phyloP scores from a whole-genome alignment of 2,113 vertebrate genomes.

The Alouatta palliata region DNA sequence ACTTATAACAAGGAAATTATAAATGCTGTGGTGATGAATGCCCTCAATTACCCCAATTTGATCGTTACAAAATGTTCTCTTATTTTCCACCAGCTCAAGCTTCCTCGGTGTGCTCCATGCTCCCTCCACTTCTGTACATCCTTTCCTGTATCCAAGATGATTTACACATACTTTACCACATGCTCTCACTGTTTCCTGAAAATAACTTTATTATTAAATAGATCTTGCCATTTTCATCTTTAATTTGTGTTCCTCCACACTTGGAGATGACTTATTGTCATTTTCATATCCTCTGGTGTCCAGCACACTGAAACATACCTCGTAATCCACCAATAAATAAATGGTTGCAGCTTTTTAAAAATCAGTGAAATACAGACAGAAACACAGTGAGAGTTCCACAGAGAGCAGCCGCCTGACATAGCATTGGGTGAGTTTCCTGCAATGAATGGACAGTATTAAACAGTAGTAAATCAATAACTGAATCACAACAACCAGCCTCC shows the following conservation, averaged over 20 bases:
- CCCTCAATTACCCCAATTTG: not conserved
- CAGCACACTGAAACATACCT: not conserved
- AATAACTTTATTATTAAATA: not conserved
- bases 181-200: not conserved
- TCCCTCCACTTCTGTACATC: not conserved
- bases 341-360: not conserved
- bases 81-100: not conserved
- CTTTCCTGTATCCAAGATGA: not conserved
- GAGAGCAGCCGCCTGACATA: not conserved
- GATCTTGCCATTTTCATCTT: no score
- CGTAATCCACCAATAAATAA: not conserved
- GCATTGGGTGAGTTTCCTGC: not conserved
- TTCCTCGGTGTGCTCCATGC: rapidly evolving
- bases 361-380: not conserved
- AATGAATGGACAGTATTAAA: not conserved
- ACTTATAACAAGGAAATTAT: not conserved
- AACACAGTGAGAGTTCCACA: not conserved
- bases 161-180: not conserved
- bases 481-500: not conserved
- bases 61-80: not conserved
- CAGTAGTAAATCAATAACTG: not conserved
- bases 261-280: not conserved
- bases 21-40: not conserved
- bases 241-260: not conserved
- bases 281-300: not conserved